Evolutionary conservation across 2,888 invertebrate species (phyloP), one percentile per base, ranked within the genome.

Genomic region (Lycia hirtaria): DNA sequence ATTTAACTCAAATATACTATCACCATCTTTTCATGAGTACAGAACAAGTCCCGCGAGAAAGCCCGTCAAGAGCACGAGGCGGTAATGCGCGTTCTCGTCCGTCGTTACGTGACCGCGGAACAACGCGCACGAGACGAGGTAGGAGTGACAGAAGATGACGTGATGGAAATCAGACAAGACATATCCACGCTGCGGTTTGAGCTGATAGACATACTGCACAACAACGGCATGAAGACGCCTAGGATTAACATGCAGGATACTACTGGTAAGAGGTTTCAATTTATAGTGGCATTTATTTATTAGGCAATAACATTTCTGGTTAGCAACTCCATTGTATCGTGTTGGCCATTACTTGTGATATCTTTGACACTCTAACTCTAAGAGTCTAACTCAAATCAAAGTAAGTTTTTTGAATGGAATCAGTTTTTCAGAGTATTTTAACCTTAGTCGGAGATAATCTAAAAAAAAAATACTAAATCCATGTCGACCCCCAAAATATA

Each of bases 101-200:
- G 98, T 50, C 94, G 99, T 30, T 99, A 98, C 91, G 96, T 99
- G 12, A 97, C 97, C 0, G 95, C 96, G 0, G 97, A 97, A 80
- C 97, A 97, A 82, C 90, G 96, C 38, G 97, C 97, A 65, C 94
- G 97, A 45, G 98, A 98, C 80, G 97, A 98, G 51, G 96, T 95
- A 60, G 97, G 97, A 6, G 97, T 99, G 19, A 98, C 97, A 0
- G 99, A 99, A 80, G 99, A 99, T 85, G 99, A 99, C 84, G 97
- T 99, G 64, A 98, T 98, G 94, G 99, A 99, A 92, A 97, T 99
- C 74, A 94, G 99, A 71, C 98, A 99, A 78, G 99, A 99, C 80
- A 98, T 99, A 63, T 98, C 98, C n/a, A 96, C 98, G 3, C 93
- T 99, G 66, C 93, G 98, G 62, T 99, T 96, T 82, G 98, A 99